Evolutionary conservation across 2,888 invertebrate species (phyloP).

Genomic region (Phoronis australis): DNA sequence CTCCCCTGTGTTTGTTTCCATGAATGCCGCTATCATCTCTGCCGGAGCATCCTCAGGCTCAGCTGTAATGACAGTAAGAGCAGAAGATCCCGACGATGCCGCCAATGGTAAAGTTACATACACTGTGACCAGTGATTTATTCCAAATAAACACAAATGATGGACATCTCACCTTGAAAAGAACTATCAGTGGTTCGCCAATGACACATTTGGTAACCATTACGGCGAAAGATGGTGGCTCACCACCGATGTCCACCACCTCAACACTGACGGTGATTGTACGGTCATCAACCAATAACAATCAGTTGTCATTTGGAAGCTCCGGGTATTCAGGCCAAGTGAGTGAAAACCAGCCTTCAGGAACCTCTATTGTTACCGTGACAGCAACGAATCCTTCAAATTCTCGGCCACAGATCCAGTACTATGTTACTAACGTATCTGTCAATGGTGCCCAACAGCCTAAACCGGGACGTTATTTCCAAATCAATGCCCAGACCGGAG

Average conservation of each 20-base stretch:
- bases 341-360: slow-evolving; percentile 85
- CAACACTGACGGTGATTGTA: slow-evolving; percentile 20
- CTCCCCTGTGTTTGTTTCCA: slow-evolving; percentile 77
- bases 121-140: slow-evolving; percentile 54
- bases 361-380: slow-evolving; percentile 76
- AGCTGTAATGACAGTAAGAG: slow-evolving; percentile 73
- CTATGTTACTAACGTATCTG: slow-evolving; percentile 69
- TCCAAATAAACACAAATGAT: slow-evolving; percentile 2
- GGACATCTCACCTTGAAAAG: slow-evolving; percentile 6
- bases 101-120: slow-evolving; percentile 89
- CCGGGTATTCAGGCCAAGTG: slow-evolving; percentile 67
- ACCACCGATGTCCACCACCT: slow-evolving; percentile 11
- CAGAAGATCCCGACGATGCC: slow-evolving; percentile 82
- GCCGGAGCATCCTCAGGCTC: slow-evolving; percentile 53
- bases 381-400: slow-evolving; percentile 20
- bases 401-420: slow-evolving; percentile 65
- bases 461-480: slow-evolving; percentile 30
- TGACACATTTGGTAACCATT: slow-evolving; percentile 15
- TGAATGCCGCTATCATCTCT: slow-evolving; percentile 67
- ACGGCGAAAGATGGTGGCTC: slow-evolving; percentile 24
- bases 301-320: slow-evolving; percentile 19
- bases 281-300: slow-evolving; percentile 11
- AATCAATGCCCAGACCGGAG: slow-evolving; percentile 29
- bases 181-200: background rate
- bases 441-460: slow-evolving; percentile 51